These are phyloP conservation scores for Cabera pusaria DNA, from an alignment of 2,888 invertebrate species.

Conservation along the genomic window DNA sequence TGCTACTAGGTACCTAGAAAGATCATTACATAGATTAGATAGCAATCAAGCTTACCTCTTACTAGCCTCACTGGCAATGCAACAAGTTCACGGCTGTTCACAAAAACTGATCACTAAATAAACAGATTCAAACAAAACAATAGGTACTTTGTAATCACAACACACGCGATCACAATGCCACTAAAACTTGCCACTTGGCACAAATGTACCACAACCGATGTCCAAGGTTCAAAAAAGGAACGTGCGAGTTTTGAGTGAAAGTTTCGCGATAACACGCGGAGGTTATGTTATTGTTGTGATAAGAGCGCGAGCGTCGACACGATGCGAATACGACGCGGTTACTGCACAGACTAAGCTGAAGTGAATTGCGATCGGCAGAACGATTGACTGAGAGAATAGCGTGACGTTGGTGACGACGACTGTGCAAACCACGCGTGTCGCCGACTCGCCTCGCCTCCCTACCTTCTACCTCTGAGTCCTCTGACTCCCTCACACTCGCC, in stretches of 20 bases:
- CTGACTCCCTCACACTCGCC: no score
- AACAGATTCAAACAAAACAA: constrained; percentile 61
- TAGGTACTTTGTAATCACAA: constrained; percentile 68
- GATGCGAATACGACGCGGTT: constrained; percentile 49
- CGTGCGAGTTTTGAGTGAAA: constrained; percentile 46
- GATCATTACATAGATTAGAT: no score
- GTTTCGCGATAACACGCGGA: constrained; percentile 53
- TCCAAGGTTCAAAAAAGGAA: constrained; percentile 17
- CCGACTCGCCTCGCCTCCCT: no score
- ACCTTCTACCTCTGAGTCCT: no score
- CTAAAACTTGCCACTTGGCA: constrained; percentile 13
- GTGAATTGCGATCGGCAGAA: constrained; percentile 43
- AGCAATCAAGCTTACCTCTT: no score
- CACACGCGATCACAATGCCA: constrained; percentile 42
- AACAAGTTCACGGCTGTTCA: constrained; percentile 65
- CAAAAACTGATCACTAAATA: constrained; percentile 53
- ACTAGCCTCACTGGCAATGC: constrained; percentile 49
- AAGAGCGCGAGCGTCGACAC: constrained; percentile 45
- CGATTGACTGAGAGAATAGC: constrained; percentile 28
- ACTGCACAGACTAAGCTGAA: constrained; percentile 51
- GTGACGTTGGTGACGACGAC: constrained; percentile 23
- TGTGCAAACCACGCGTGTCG: no score
- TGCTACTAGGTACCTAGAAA: no score
- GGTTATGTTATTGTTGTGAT: constrained; percentile 69
- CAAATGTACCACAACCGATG: constrained; percentile 4